A percentile compares a stretch with the other conserved stretches of the same genome.
Conservation (phyloP, 2,797 vertebrate species). For the Petrocephalus schoutedeni region DNA sequence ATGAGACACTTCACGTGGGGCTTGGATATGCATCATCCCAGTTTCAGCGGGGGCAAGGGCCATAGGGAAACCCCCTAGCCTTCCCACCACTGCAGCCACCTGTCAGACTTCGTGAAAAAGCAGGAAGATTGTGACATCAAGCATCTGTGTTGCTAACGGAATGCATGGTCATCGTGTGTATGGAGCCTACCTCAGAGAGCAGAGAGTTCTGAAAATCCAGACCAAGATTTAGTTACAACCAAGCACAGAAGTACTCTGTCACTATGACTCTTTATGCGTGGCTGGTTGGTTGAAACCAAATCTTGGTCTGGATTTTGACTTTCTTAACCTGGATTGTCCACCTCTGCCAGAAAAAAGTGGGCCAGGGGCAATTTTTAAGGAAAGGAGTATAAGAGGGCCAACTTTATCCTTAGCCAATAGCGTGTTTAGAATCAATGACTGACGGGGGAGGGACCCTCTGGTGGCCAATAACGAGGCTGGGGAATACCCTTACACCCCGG, state of each 20-base stretch:
- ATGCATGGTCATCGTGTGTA: not conserved
- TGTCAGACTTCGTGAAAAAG: not conserved
- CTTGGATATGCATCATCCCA: not conserved
- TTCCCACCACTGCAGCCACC: not conserved
- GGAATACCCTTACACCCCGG: not conserved
- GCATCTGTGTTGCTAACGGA: not conserved
- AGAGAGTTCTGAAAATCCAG: not conserved
- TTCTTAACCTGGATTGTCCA: not conserved
- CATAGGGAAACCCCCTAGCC: constrained; percentile 11
- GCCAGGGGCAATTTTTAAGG: not conserved
- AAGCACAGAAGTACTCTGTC: not conserved
- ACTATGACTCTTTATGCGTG: not conserved
- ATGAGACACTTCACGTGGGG: not conserved
- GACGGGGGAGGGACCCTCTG: not conserved
- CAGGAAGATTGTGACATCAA: not conserved
- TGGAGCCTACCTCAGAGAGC: not conserved
- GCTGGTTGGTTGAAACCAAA: not conserved
- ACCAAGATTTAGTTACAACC: not conserved
- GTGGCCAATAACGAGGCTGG: not conserved
- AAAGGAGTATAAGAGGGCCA: not conserved
- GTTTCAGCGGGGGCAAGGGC: not conserved
- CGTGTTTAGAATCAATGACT: not conserved
- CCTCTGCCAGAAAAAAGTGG: not conserved
- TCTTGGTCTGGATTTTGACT: not conserved
- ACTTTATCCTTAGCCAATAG: not conserved